These are phyloP conservation scores for Ceratina australensis DNA, from an alignment of 1,140 invertebrate genomes.

Conservation along the genomic window DNA sequence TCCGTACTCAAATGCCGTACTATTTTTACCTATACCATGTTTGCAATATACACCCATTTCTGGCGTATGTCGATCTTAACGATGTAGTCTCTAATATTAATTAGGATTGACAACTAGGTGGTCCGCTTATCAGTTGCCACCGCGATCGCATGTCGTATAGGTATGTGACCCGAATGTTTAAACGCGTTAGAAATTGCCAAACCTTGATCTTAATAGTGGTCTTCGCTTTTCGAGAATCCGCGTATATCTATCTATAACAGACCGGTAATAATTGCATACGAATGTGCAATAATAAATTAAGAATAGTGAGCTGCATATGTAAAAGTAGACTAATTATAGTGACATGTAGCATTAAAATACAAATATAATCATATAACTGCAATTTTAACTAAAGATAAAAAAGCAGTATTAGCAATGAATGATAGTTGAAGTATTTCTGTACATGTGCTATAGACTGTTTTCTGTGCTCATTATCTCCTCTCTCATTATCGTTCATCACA, in stretches of 20 bases:
- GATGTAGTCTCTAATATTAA: not conserved
- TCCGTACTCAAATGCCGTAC: conserved; percentile 73
- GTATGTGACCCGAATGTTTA: too few species aligned
- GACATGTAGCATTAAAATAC: too few species aligned
- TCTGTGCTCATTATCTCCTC: too few species aligned
- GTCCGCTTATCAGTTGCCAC: not conserved
- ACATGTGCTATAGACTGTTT: too few species aligned
- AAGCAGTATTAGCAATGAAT: too few species aligned
- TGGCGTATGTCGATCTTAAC: conserved; percentile 19
- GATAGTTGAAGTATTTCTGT: too few species aligned
- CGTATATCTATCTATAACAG: not conserved
- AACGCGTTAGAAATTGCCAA: not conserved
- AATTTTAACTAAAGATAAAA: too few species aligned
- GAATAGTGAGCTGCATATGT: not conserved
- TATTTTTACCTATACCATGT: conserved; percentile 74
- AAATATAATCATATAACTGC: too few species aligned
- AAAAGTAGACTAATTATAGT: too few species aligned
- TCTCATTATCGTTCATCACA: too few species aligned
- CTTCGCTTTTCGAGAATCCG: not conserved
- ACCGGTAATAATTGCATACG: not conserved
- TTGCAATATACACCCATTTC: conserved; percentile 57
- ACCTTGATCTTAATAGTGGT: conserved; percentile 18
- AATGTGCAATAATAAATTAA: not conserved
- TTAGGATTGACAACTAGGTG: not conserved
- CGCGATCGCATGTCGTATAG: not conserved